Conservation (phyloP, 2,888 invertebrate species). For the Cantharis flavilabris region DNA sequence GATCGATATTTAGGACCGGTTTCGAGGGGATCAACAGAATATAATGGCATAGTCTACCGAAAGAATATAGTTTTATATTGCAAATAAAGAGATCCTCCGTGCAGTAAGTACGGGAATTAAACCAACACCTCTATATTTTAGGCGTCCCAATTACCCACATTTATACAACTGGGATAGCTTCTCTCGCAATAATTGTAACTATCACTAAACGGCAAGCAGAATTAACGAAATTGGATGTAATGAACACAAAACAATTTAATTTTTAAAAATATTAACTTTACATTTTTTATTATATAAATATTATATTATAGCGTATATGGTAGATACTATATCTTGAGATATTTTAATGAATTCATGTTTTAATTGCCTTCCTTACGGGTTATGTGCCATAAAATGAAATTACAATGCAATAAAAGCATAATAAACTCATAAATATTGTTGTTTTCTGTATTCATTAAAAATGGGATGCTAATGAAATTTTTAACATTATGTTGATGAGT, state of each 20-base stretch:
- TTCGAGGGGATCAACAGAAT: neutral
- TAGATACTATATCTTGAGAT: neutral
- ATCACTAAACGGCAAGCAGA: neutral
- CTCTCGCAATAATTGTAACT: neutral
- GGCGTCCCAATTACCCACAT: neutral
- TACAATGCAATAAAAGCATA: slow-evolving; percentile 34
- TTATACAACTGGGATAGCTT: neutral
- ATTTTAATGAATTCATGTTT: slow-evolving; percentile 16
- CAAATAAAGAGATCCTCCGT: neutral
- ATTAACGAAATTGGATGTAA: neutral
- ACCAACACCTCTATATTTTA: neutral
- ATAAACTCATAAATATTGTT: slow-evolving; percentile 36
- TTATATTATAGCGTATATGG: neutral
- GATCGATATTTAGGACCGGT: neutral
- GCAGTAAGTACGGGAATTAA: neutral
- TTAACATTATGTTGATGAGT: slow-evolving; percentile 22
- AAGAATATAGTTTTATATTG: neutral
- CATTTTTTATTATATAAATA: neutral
- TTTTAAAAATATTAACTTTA: neutral
- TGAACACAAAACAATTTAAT: neutral
- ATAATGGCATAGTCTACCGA: neutral
- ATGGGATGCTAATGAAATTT: neutral
- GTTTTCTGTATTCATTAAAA: neutral
- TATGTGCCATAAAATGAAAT: slow-evolving; percentile 34
- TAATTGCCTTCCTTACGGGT: slow-evolving; percentile 29